Percentiles rank a stretch among this genome's conserved stretches.
Conservation (phyloP, 2,113 vertebrate species). For the Nesogale talazaci region DNA sequence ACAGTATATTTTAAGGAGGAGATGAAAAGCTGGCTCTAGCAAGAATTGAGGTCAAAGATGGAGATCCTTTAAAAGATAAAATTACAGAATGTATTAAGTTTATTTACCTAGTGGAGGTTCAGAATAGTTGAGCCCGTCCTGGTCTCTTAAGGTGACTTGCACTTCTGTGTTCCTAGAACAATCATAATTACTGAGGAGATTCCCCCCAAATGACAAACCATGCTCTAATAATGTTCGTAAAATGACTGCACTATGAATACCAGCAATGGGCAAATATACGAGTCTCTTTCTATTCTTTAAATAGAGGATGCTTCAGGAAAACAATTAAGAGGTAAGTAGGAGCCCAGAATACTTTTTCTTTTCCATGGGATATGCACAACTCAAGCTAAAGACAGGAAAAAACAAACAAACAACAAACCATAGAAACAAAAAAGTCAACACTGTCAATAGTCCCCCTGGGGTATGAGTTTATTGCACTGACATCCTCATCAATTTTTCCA, state of each 20-base stretch:
- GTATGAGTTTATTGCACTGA: no score
- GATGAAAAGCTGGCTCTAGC: constrained; percentile 3
- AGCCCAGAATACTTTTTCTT: no score
- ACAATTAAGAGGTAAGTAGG: no score
- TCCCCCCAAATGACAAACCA: neutral
- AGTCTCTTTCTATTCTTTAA: neutral
- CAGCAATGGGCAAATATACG: neutral
- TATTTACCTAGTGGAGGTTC: neutral
- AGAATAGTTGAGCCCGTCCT: neutral
- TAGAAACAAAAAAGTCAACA: no score
- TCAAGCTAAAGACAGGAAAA: no score
- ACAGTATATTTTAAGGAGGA: neutral
- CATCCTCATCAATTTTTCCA: no score
- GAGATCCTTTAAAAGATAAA: neutral
- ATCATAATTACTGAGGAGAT: neutral
- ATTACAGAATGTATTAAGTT: neutral
- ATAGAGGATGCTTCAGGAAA: neutral
- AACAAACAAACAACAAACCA: no score
- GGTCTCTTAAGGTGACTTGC: neutral
- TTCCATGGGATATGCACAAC: no score
- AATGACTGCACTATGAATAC: rapidly evolving
- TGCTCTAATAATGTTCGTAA: neutral
- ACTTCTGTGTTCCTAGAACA: neutral
- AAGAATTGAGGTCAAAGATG: neutral
- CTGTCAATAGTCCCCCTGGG: no score